Percentiles rank a stretch among this genome's conserved stretches.
phyloP scores from a whole-genome alignment of 2,797 vertebrate species.

The Sebastes vulpes region DNA sequence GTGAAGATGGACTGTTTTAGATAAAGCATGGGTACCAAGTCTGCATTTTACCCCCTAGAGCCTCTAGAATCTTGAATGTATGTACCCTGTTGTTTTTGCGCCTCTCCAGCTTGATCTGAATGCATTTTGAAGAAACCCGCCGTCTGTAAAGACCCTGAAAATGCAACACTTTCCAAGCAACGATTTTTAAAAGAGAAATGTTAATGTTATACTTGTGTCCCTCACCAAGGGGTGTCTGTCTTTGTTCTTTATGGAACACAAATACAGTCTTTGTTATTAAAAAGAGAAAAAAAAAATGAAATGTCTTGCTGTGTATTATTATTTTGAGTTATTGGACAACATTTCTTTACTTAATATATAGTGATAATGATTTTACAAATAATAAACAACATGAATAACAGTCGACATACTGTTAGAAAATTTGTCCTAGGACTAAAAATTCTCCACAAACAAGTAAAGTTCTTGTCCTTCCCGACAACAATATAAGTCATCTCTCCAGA shows the following conservation, averaged over 20 bases:
- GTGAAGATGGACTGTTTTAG: slow-evolving; percentile 47
- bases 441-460: background rate
- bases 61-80: slow-evolving; percentile 77
- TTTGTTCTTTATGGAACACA: slow-evolving; percentile 78
- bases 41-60: slow-evolving; percentile 65
- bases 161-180: slow-evolving; percentile 64
- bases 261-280: slow-evolving; percentile 83
- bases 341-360: background rate
- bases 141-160: slow-evolving; percentile 47
- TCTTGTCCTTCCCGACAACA: background rate
- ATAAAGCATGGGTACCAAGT: slow-evolving; percentile 68
- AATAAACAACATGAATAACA: background rate
- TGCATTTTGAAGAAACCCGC: slow-evolving; percentile 54
- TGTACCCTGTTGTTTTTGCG: slow-evolving; percentile 57
- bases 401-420: background rate
- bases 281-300: slow-evolving; percentile 35
- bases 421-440: background rate
- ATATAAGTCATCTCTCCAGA: background rate
- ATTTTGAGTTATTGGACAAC: background rate
- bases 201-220: slow-evolving; percentile 67
- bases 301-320: background rate
- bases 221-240: slow-evolving; percentile 55
- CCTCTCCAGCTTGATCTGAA: slow-evolving; percentile 71
- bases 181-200: slow-evolving; percentile 66
- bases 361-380: background rate